Evolutionary conservation across 2,888 invertebrate species (phyloP).

Genomic region (Netelia inedita): DNA sequence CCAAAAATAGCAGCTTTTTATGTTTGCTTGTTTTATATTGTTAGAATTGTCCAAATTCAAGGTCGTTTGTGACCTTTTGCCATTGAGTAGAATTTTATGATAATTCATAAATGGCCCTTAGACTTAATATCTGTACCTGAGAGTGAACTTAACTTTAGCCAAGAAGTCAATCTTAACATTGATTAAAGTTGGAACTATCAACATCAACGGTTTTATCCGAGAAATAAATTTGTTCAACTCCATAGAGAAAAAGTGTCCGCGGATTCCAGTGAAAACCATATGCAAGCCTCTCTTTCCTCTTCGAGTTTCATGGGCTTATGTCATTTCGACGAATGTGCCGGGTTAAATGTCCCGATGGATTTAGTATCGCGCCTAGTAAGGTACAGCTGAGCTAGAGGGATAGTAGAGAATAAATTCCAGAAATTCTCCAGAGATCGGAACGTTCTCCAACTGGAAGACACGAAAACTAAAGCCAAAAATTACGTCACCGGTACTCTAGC

Average conservation of each 20-base stretch:
- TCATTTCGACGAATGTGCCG: conserved; percentile 60
- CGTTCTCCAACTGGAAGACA: conserved; percentile 73
- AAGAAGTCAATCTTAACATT: no score
- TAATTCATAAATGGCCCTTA: no score
- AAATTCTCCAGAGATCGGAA: conserved; percentile 80
- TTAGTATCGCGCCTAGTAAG: conserved; percentile 43
- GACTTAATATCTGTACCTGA: no score
- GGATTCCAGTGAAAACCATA: conserved; percentile 11
- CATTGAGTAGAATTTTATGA: no score
- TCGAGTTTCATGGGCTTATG: conserved; percentile 11
- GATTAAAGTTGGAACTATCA: not conserved
- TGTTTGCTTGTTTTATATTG: no score
- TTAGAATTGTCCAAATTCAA: no score
- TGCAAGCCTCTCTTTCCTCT: not conserved
- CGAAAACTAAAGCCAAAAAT: conserved; percentile 67
- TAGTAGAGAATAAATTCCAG: conserved; percentile 75
- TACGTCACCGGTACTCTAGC: conserved; percentile 54
- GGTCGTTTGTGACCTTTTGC: no score
- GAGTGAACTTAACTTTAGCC: no score
- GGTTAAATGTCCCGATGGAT: conserved; percentile 64
- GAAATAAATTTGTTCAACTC: conserved; percentile 13
- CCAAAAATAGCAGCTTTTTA: no score
- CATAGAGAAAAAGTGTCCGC: not conserved
- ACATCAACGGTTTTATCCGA: not conserved
- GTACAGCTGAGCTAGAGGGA: conserved; percentile 32